These are phyloP conservation scores for Neofelis nebulosa DNA, from an alignment of 2,113 vertebrate species.

Conservation along the genomic window DNA sequence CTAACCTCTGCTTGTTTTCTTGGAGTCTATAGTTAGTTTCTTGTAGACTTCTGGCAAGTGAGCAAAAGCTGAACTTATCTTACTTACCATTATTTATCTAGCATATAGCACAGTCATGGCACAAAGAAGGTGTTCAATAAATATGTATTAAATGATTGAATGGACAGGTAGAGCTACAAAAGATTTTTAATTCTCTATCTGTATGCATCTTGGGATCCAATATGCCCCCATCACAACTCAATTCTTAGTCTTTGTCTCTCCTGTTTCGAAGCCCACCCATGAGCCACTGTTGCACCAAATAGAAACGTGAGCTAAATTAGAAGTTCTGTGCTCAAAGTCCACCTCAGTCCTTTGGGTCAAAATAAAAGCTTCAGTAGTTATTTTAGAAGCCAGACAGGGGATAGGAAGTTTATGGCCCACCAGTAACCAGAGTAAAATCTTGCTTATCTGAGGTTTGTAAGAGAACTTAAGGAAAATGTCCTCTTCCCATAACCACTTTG, in stretches of 20 bases:
- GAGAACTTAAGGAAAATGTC: conserved; percentile 24
- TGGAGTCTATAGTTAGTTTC: neutral
- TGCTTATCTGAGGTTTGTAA: conserved; percentile 13
- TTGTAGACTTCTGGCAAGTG: neutral
- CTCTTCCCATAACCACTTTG: neutral
- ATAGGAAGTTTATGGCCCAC: neutral
- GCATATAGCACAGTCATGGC: neutral
- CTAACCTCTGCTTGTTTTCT: neutral
- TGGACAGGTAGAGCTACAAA: neutral
- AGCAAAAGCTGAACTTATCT: neutral
- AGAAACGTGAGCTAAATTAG: neutral
- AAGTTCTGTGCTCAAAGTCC: neutral
- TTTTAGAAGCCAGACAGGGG: neutral
- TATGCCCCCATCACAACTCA: neutral
- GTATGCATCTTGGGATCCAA: neutral
- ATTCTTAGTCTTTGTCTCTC: neutral
- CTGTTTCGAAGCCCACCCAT: neutral
- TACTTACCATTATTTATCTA: neutral
- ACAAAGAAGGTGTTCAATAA: neutral
- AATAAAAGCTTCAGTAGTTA: neutral
- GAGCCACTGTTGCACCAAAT: neutral
- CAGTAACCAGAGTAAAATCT: conserved; percentile 17
- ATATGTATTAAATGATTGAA: neutral
- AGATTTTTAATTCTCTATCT: neutral
- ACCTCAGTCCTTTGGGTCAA: neutral